Conservation (phyloP, 2,113 vertebrate genomes). For the Oenanthe melanoleuca region DNA sequence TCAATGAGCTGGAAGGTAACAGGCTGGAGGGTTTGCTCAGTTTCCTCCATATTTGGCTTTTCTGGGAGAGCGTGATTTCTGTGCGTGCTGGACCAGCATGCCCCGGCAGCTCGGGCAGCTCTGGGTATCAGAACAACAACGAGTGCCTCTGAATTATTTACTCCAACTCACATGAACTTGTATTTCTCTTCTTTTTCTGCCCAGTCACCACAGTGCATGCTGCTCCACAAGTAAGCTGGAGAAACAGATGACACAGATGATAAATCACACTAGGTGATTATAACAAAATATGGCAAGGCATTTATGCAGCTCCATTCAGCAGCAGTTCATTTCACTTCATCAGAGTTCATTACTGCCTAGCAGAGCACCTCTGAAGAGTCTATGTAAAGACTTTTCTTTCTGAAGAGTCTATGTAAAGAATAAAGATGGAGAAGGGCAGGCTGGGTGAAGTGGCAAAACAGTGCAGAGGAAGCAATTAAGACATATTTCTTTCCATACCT, state of each 20-base stretch:
- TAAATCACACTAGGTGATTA: neutral
- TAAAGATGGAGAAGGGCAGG: neutral
- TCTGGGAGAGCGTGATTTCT: neutral
- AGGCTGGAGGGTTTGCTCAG: neutral
- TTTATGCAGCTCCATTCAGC: neutral
- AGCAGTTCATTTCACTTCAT: neutral
- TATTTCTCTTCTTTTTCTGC: slow-evolving; percentile 14
- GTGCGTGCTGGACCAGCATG: neutral
- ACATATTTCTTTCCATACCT: neutral
- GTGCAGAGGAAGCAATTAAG: neutral
- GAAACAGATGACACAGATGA: neutral
- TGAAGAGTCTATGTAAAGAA: neutral
- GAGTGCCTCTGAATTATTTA: slow-evolving; percentile 53
- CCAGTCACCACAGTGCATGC: neutral
- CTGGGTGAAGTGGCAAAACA: neutral
- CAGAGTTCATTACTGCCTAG: neutral
- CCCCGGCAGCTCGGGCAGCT: neutral
- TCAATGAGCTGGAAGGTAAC: neutral
- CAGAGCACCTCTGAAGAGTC: neutral
- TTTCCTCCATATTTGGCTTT: neutral
- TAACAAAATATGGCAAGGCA: neutral
- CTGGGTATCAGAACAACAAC: neutral
- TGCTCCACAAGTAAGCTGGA: neutral
- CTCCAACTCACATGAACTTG: slow-evolving; percentile 39
- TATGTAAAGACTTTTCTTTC: neutral